Percentiles rank a stretch among this genome's conserved stretches.
phyloP scores from a whole-genome alignment of 2,888 invertebrate genomes.

The Megamerina dolium region DNA sequence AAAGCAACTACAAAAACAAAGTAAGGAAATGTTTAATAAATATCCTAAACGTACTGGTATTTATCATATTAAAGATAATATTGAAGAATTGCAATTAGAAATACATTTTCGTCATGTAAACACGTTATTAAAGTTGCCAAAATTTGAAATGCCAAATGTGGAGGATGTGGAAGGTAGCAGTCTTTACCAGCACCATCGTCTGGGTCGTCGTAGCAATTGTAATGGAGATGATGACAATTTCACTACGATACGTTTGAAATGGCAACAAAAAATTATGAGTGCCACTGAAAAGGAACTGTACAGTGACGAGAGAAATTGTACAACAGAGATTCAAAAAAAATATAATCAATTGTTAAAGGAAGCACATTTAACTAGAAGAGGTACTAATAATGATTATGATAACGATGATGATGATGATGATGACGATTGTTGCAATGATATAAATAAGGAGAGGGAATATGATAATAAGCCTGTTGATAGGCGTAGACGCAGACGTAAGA shows the following conservation, averaged over 20 bases:
- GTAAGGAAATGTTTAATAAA: constrained; percentile 25
- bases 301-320: constrained; percentile 57
- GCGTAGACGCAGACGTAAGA: constrained; percentile 2
- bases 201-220: background rate
- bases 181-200: constrained; percentile 14
- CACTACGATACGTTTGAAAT: constrained; percentile 51
- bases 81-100: constrained; percentile 32
- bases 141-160: constrained; percentile 27
- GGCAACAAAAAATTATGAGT: constrained; percentile 71
- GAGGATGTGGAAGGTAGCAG: constrained; percentile 17
- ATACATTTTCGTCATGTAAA: constrained; percentile 35
- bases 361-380: constrained; percentile 16
- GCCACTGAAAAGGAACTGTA: constrained; percentile 57
- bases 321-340: constrained; percentile 56
- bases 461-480: constrained; percentile 5
- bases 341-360: constrained; percentile 51
- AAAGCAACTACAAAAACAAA: constrained; percentile 1
- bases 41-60: constrained; percentile 37
- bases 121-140: constrained; percentile 43
- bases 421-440: constrained; percentile 23
- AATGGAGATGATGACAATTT: constrained; percentile 16
- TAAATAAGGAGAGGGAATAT: constrained; percentile 21
- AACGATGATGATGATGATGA: no score
- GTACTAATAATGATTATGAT: no score
- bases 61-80: constrained; percentile 39